Evolutionary conservation across 2,797 vertebrate genomes (phyloP).

Genomic region (Coregonus sp.): DNA sequence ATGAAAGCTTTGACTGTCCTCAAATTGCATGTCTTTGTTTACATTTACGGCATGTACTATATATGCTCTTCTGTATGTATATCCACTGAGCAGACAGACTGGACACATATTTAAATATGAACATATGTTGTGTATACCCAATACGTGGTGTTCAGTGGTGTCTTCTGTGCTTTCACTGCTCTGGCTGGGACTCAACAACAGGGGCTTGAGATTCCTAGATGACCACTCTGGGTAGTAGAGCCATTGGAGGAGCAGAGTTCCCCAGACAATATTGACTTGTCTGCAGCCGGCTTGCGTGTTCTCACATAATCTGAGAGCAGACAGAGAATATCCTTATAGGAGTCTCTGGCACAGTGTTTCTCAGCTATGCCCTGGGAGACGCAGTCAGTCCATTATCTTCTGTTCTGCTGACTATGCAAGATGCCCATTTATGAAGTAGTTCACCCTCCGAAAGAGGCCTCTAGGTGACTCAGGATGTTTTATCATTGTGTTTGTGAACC

Average conservation of each 20-base stretch:
- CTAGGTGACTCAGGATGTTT: conserved; percentile 21
- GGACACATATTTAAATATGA: no score
- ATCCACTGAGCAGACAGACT: no score
- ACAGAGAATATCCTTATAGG: conserved; percentile 50
- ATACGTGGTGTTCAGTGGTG: no score
- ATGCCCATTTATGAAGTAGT: conserved; percentile 30
- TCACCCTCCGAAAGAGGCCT: conserved; percentile 21
- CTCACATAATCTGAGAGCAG: conserved; percentile 39
- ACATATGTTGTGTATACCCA: no score
- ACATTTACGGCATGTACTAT: not conserved
- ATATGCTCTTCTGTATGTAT: not conserved
- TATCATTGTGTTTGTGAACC: conserved; percentile 20
- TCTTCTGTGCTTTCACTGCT: no score
- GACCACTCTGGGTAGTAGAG: conserved; percentile 1
- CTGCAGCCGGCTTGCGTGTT: conserved; percentile 21
- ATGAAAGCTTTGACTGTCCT: not conserved
- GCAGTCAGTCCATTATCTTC: conserved; percentile 34
- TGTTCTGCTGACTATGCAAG: conserved; percentile 55
- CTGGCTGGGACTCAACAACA: no score
- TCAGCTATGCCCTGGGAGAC: not conserved
- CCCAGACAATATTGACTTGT: not conserved
- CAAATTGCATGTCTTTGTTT: not conserved
- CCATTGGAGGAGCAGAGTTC: not conserved
- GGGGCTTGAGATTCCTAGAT: no score
- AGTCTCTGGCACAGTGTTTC: conserved; percentile 28